A percentile compares a stretch with the other conserved stretches of the same genome.
These are phyloP conservation scores for Chaetorhynchus papuensis DNA, from an alignment of 2,113 vertebrate genomes.

Conservation along the genomic window DNA sequence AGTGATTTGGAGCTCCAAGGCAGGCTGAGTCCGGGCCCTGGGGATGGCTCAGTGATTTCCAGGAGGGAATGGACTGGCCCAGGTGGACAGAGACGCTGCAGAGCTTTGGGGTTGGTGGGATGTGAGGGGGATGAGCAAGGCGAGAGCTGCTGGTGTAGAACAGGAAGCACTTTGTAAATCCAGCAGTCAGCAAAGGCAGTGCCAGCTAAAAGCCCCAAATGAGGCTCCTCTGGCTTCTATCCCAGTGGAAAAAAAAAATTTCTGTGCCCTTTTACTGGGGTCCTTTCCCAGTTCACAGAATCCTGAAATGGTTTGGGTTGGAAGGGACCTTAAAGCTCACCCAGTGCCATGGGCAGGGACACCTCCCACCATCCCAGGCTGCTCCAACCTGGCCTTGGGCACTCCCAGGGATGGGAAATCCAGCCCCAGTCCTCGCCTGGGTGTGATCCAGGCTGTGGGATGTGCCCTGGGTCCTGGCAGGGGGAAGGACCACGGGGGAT, in stretches of 20 bases:
- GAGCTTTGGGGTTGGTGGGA: neutral
- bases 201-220: neutral
- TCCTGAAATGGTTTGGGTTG: neutral
- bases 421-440: accelerated
- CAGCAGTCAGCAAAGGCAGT: neutral
- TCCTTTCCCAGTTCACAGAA: neutral
- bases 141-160: neutral
- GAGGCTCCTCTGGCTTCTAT: neutral
- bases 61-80: neutral
- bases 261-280: neutral
- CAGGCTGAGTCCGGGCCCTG: neutral
- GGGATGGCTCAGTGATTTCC: neutral
- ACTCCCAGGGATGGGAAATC: neutral
- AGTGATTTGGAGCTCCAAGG: neutral
- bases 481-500: neutral
- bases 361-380: neutral
- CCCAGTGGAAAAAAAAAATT: too few relatives aligned
- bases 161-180: accelerated
- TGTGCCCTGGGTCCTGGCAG: accelerated
- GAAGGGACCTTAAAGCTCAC: neutral
- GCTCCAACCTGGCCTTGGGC: neutral
- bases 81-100: neutral
- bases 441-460: neutral
- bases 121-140: neutral
- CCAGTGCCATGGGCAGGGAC: neutral